Base-by-base conservation (phyloP, 2,113 vertebrate genomes). In the Engystomops pustulosus region DNA sequence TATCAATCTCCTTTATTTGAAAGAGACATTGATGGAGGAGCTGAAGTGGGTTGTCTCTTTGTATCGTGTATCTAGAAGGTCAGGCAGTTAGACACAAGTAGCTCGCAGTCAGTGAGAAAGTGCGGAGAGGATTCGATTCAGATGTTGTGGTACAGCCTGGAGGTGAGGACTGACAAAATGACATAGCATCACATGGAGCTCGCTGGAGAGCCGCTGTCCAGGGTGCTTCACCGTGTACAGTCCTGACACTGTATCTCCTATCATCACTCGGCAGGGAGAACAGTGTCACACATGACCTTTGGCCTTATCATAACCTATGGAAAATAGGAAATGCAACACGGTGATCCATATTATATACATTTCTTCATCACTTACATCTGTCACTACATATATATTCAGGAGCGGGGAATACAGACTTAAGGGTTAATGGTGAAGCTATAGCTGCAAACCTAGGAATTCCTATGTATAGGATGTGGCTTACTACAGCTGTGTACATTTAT, bases 111-210 rank as follows among this genome's bases (percentile, higher is more conserved):
- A 91, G 86, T 70, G 87, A 90, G 87, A 90, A 88, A 90, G 90
- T 89, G 86, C 85, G 23, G 70, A 85, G 88, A 76, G 87, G 88
- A 86, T 89, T 88, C 32, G 72, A 88, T 87, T 88, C 88, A 85
- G 89, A 89, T 86, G 90, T 86, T 89, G 36, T 84, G 87, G 87
- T 87, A 87, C 86, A 90, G 92, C 94, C 93, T 89, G 89, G 88
- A 95, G 94, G 93, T 92, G 87, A 80, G 81, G 88, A 83, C 90
- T 96, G 94, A 96, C 95, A 94, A 91, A 88, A 92, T 95, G 95
- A 96, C 95, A 96, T 91, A 90, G 90, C 93, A 80, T 95, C 93
- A 92, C 72, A 78, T 89, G 88, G 86, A 88, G 83, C 70, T 77
- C 89, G 86, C 88, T 91, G 86, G 70, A 68, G 86, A 88, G 88